Conservation (phyloP, 2,888 invertebrate species). For the Drosophila prostipennis region DNA sequence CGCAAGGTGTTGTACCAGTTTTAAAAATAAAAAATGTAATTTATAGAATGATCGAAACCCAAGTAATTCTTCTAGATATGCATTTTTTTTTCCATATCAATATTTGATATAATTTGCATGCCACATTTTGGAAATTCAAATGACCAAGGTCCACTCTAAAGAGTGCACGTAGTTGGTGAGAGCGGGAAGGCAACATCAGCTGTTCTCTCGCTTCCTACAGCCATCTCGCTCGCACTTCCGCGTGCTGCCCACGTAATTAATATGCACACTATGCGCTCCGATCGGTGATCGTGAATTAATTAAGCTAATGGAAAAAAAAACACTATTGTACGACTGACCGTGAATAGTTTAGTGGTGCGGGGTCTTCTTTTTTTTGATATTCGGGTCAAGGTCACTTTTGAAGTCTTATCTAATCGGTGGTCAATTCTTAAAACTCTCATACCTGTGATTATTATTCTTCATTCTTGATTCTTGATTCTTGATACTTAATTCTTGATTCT, state of each 20-base stretch:
- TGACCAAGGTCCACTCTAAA: conserved; percentile 8
- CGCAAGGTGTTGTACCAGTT: neutral
- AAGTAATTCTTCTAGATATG: no score
- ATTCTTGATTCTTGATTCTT: neutral
- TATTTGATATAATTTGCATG: no score
- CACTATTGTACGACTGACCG: conserved; percentile 21
- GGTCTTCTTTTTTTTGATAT: conserved; percentile 44
- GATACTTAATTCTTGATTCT: neutral
- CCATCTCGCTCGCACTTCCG: conserved; percentile 17
- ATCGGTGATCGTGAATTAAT: conserved; percentile 36
- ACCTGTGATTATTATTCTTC: conserved; percentile 6
- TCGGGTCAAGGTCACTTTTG: conserved; percentile 65
- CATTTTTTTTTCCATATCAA: no score
- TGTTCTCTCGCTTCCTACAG: conserved; percentile 19
- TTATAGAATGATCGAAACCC: no score
- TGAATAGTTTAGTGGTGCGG: conserved; percentile 22
- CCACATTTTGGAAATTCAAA: neutral
- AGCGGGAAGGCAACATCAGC: conserved; percentile 14
- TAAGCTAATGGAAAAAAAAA: conserved; percentile 15
- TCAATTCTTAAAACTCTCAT: no score
- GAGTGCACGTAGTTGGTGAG: conserved; percentile 3
- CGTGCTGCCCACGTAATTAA: conserved; percentile 44
- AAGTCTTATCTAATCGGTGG: conserved; percentile 28
- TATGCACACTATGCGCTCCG: conserved; percentile 54
- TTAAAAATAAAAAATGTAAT: no score